Percentiles rank a stretch among this genome's conserved stretches.
phyloP scores from a whole-genome alignment of 35 echinoderm and acorn worm genomes.

The Diadema setosum region DNA sequence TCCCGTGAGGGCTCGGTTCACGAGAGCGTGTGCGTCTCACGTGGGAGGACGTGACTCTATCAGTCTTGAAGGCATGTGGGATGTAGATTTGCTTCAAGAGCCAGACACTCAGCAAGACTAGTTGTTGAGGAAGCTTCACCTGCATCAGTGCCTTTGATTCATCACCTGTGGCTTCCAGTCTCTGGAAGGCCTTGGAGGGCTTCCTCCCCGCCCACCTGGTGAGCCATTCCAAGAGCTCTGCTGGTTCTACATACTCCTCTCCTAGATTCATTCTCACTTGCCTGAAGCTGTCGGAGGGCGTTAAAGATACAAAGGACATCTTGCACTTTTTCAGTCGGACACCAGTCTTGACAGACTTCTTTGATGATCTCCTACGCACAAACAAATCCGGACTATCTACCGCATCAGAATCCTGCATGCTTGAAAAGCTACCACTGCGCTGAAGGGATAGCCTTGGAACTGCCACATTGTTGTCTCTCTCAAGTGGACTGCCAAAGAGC shows the following conservation, averaged over 20 bases:
- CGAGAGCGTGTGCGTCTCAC: neutral
- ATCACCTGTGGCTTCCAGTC: neutral
- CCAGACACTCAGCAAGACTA: constrained; percentile 55
- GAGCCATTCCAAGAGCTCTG: constrained; percentile 53
- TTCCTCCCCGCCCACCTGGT: constrained; percentile 50
- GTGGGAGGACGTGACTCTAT: neutral
- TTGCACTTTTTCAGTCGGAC: neutral
- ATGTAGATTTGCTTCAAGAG: constrained; percentile 33
- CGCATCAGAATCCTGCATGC: neutral
- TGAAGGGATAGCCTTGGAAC: neutral
- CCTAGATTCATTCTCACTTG: constrained; percentile 29
- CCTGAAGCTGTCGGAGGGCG: neutral
- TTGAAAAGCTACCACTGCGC: neutral
- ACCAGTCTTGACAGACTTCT: neutral
- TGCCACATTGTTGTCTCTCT: neutral
- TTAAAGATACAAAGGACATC: neutral
- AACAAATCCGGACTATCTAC: neutral
- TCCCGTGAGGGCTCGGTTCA: neutral
- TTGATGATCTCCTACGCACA: neutral
- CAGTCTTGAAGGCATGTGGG: neutral
- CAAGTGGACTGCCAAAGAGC: neutral
- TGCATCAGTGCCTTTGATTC: constrained; percentile 43
- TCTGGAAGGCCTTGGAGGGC: neutral
- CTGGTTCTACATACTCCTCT: neutral
- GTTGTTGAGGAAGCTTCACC: constrained; percentile 64